These are phyloP conservation scores for Pyrgus malvae DNA, from an alignment of 2,888 invertebrate species.

Conservation along the genomic window DNA sequence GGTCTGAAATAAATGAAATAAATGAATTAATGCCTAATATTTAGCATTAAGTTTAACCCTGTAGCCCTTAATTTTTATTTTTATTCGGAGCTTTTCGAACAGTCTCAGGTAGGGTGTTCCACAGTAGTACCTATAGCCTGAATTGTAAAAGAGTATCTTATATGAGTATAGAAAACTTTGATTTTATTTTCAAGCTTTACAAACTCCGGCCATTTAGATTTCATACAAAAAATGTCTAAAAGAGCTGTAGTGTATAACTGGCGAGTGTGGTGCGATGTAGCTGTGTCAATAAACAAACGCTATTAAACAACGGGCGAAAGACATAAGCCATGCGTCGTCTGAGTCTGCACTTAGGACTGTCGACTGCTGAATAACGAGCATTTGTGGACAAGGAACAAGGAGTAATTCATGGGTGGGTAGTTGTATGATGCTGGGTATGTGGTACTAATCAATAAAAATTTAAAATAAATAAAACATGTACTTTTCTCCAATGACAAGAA, in stretches of 20 bases:
- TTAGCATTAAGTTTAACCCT: no score
- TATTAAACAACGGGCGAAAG: slow-evolving; percentile 19
- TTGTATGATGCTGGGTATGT: not conserved
- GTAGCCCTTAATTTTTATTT: no score
- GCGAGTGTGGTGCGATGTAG: slow-evolving; percentile 2
- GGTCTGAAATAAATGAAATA: no score
- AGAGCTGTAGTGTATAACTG: slow-evolving; percentile 7
- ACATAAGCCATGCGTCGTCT: slow-evolving; percentile 19
- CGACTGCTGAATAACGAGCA: not conserved
- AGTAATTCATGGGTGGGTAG: not conserved
- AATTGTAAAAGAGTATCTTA: no score
- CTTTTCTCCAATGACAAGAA: not conserved
- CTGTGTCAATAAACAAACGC: slow-evolving; percentile 21
- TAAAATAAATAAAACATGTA: not conserved
- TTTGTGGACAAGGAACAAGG: not conserved
- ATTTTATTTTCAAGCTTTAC: no score
- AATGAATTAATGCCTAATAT: no score
- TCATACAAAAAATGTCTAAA: not conserved
- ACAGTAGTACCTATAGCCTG: no score
- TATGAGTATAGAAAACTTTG: no score
- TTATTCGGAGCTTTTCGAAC: no score
- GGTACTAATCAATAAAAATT: not conserved
- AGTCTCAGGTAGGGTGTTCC: no score
- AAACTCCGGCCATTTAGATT: not conserved
- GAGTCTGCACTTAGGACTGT: not conserved